A percentile compares a stretch with the other conserved stretches of the same genome.
Conservation (phyloP, 2,797 vertebrate genomes). For the Tadarida brasiliensis region DNA sequence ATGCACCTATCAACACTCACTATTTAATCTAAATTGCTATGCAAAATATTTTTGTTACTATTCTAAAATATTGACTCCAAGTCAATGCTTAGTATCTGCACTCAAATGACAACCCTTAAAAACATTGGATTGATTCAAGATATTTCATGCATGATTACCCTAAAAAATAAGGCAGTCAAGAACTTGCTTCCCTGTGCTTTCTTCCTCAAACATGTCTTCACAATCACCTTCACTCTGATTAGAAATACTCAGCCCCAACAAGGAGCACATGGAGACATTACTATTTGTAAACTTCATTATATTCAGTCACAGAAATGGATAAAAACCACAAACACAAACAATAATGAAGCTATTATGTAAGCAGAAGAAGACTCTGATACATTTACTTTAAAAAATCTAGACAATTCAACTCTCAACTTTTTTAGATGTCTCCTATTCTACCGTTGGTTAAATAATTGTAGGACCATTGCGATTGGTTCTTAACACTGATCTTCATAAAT, state of each 20-base stretch:
- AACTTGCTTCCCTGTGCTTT: neutral
- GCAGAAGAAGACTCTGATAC: neutral
- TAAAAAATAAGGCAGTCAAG: neutral
- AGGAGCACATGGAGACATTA: neutral
- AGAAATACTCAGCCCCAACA: neutral
- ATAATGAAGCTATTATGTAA: neutral
- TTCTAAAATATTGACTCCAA: neutral
- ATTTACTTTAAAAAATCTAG: neutral
- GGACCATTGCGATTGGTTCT: neutral
- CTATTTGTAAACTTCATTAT: neutral
- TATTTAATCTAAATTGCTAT: neutral
- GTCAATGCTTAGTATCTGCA: neutral
- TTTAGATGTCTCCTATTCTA: neutral
- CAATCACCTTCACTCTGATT: neutral
- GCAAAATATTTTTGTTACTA: neutral
- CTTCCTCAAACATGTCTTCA: neutral
- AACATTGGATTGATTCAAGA: neutral
- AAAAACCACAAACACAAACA: neutral
- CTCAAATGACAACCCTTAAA: neutral
- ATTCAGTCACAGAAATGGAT: neutral
- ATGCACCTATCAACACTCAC: neutral
- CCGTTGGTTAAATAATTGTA: constrained; percentile 7
- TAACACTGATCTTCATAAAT: neutral
- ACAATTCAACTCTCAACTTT: neutral
- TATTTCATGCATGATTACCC: neutral